Conservation (phyloP, 2,888 invertebrate species). For the Caenorhabditis sp. region DNA sequence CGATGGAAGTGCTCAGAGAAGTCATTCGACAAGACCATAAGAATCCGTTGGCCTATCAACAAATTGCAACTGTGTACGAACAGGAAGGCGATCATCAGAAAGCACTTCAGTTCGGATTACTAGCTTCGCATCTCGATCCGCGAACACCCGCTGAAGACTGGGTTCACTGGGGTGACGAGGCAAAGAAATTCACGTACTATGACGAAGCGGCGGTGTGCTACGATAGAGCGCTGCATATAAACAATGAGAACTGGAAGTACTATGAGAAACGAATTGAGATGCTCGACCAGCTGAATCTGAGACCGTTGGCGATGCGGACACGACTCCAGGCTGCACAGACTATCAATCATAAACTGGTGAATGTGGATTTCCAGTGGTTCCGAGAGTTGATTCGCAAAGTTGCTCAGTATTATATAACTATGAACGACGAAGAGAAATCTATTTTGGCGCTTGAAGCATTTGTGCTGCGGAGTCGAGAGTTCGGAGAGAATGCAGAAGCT, state of each 20-base stretch:
- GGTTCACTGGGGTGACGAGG: conserved; percentile 77
- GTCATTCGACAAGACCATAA: conserved; percentile 77
- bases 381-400: conserved; percentile 75
- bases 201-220: conserved; percentile 80
- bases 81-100: conserved; percentile 71
- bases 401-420: conserved; percentile 78
- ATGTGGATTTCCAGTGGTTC: conserved; percentile 78
- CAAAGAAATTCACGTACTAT: conserved; percentile 70
- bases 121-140: conserved; percentile 77
- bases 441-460: conserved; percentile 77
- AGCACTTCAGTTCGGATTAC: conserved; percentile 74
- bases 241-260: conserved; percentile 75
- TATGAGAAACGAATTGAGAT: conserved; percentile 80
- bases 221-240: conserved; percentile 74
- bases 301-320: conserved; percentile 77
- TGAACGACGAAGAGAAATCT: conserved; percentile 79
- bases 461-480: conserved; percentile 76
- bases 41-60: conserved; percentile 77
- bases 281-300: conserved; percentile 70
- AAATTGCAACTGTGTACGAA: conserved; percentile 78
- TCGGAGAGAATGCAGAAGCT: conserved; percentile 62
- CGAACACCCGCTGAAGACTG: conserved; percentile 79
- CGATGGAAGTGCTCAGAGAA: conserved; percentile 76
- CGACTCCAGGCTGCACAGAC: conserved; percentile 74
- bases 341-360: conserved; percentile 67